Evolutionary conservation across 64 coral and sea anemone genomes (phyloP).

Genomic region (Cladopsammia gracilis): DNA sequence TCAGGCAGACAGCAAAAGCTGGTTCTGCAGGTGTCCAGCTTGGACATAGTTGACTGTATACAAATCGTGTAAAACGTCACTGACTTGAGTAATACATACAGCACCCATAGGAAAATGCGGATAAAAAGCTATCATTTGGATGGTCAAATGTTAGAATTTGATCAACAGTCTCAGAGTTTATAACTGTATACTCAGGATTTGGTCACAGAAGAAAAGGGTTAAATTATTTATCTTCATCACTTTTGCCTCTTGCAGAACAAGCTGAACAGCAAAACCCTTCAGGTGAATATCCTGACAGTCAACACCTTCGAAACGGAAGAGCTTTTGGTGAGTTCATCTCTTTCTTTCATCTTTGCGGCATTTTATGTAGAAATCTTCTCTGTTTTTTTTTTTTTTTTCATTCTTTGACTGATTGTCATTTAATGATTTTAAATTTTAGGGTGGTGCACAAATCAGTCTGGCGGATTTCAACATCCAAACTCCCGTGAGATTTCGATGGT

Average conservation of each 20-base stretch:
- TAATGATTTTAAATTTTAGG: conserved; percentile 50
- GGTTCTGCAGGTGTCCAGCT: too few relatives aligned
- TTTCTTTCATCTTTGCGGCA: neutral
- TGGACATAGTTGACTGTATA: too few relatives aligned
- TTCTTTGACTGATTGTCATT: neutral
- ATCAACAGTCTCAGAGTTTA: too few relatives aligned
- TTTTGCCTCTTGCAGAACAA: conserved; percentile 68
- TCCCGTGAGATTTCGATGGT: conserved; percentile 91
- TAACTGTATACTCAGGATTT: too few relatives aligned
- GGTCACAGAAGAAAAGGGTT: too few relatives aligned
- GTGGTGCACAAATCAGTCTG: conserved; percentile 89
- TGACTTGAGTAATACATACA: too few relatives aligned
- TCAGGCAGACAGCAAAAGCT: too few relatives aligned
- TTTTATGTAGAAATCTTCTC: neutral
- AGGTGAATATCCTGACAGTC: conserved; percentile 77
- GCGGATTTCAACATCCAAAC: conserved; percentile 91
- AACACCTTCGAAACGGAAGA: conserved; percentile 78
- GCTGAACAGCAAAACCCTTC: conserved; percentile 80
- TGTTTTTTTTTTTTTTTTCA: neutral
- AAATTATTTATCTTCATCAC: neutral
- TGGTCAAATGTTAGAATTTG: too few relatives aligned
- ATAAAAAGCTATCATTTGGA: too few relatives aligned
- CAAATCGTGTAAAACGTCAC: too few relatives aligned
- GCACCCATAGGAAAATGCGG: too few relatives aligned
- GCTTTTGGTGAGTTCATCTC: conserved; percentile 74